Conservation (phyloP, 2,888 invertebrate genomes). For the Sycophila texana region DNA sequence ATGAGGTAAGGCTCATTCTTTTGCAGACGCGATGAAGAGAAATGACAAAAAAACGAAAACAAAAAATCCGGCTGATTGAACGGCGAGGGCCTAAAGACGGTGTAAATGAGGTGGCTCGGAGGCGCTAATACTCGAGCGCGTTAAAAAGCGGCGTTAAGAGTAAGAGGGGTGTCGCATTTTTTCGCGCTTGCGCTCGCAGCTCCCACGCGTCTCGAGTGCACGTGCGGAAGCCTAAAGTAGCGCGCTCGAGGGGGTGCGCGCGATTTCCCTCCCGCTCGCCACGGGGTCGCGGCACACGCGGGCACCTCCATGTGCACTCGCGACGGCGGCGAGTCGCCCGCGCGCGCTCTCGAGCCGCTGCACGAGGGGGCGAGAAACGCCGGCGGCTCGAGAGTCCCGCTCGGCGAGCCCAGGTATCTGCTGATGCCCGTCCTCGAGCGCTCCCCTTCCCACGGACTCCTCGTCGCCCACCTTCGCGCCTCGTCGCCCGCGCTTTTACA, state of each 20-base stretch:
- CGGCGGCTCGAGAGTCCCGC: neutral
- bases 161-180: too few species aligned
- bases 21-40: too few species aligned
- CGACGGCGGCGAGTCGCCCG: neutral
- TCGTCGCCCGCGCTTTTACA: neutral
- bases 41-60: too few species aligned
- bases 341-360: neutral
- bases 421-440: neutral
- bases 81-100: too few species aligned
- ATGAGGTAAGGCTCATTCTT: too few species aligned
- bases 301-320: neutral
- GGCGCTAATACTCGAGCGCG: too few species aligned
- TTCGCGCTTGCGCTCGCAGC: too few species aligned
- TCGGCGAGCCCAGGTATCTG: neutral
- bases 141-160: too few species aligned
- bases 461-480: neutral
- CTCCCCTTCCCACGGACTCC: neutral
- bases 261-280: constrained; percentile 1
- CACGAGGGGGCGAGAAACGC: neutral
- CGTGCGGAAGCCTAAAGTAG: constrained; percentile 7
- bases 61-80: too few species aligned
- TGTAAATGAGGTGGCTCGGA: too few species aligned
- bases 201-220: constrained; percentile 22
- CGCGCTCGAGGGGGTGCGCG: constrained; percentile 14
- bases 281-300: too few species aligned